Evolutionary conservation across 30 jellyfish, hydroid and myxozoan genomes (phyloP).

Genomic region (Pseudorhiza aurosa): DNA sequence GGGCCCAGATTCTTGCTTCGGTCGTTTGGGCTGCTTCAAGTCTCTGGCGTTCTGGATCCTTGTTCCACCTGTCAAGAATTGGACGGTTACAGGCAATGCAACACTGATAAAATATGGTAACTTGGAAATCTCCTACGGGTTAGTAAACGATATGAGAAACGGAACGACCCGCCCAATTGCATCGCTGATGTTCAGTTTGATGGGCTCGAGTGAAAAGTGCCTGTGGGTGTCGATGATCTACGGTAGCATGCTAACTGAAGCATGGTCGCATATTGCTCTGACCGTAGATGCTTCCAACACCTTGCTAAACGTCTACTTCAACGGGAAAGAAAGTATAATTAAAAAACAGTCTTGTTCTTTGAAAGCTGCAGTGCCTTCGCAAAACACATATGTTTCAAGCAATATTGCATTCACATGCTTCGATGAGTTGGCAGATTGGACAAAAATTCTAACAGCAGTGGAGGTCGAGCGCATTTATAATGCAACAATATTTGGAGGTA

Average conservation of each 20-base stretch:
- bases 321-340: conserved; percentile 12
- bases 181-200: conserved; percentile 12
- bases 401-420: conserved; percentile 1
- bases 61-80: conserved; percentile 40
- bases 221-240: conserved; percentile 46
- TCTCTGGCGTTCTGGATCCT: conserved; percentile 35
- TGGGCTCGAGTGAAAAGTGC: not conserved
- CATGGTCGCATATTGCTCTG: conserved; percentile 43
- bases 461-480: conserved; percentile 31
- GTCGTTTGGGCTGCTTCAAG: conserved; percentile 1
- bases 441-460: not conserved
- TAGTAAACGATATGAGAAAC: conserved; percentile 40
- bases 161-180: conserved; percentile 42
- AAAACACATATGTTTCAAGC: not conserved
- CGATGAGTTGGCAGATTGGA: conserved; percentile 29
- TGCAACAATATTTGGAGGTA: conserved; percentile 32
- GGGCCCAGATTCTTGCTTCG: not conserved
- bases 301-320: conserved; percentile 2
- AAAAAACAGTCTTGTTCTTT: not conserved
- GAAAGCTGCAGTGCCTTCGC: not conserved
- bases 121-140: conserved; percentile 21
- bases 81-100: conserved; percentile 31
- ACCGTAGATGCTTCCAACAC: conserved; percentile 4
- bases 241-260: conserved; percentile 21
- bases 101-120: conserved; percentile 24